phyloP scores from a whole-genome alignment of 2,113 vertebrate genomes.

The Setophaga kirtlandii region DNA sequence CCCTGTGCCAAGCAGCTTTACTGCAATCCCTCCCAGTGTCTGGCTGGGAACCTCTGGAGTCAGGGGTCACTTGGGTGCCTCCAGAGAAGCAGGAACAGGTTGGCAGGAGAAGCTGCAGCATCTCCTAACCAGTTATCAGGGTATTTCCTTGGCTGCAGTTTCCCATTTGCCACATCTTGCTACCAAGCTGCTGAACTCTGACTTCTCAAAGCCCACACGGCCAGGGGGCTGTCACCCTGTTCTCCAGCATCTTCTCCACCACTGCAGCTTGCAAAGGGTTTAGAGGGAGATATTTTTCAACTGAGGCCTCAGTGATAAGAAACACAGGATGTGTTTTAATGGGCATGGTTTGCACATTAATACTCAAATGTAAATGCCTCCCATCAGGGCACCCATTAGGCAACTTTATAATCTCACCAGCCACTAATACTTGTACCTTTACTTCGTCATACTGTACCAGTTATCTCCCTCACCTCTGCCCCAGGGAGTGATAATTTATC shows the following conservation, averaged over 20 bases:
- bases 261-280: background rate
- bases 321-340: background rate
- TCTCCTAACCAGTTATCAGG: background rate
- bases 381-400: background rate
- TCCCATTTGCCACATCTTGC: fast-evolving
- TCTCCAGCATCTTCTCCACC: background rate
- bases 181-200: background rate
- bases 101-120: background rate
- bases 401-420: background rate
- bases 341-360: background rate
- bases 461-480: background rate
- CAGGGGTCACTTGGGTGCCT: background rate
- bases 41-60: background rate
- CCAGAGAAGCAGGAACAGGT: background rate
- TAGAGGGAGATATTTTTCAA: background rate
- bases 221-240: background rate
- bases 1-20: fast-evolving
- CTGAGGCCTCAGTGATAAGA: background rate
- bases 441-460: background rate
- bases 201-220: background rate
- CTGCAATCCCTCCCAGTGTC: background rate
- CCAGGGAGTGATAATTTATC: background rate
- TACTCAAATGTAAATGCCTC: background rate
- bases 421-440: background rate
- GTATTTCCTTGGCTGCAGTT: background rate